Conservation (phyloP, 1,140 invertebrate genomes). For the Zelostemma sp. region DNA sequence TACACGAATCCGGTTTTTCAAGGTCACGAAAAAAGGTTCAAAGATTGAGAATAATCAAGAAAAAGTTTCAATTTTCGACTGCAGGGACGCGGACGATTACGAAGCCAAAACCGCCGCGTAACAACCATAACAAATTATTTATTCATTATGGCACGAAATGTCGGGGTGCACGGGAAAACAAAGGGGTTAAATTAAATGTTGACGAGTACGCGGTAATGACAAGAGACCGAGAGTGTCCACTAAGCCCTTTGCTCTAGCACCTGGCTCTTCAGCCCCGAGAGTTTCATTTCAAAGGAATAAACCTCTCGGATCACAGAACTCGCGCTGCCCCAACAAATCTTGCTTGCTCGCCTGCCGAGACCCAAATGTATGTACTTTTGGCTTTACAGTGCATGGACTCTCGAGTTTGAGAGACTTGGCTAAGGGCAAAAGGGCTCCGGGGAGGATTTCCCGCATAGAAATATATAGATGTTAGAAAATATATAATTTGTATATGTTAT, state of each 20-base stretch:
- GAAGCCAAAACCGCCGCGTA: no score
- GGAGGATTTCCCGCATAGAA: neutral
- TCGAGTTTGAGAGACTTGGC: neutral
- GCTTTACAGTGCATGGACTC: no score
- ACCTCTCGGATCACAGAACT: constrained; percentile 18
- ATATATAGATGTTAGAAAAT: no score
- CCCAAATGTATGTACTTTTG: neutral
- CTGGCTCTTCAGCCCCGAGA: constrained; percentile 18
- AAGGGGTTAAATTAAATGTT: constrained; percentile 9
- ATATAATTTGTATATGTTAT: no score
- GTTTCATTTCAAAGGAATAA: constrained; percentile 19
- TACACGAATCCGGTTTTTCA: neutral
- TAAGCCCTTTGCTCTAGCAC: constrained; percentile 20
- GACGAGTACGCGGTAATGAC: constrained; percentile 11
- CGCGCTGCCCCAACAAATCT: constrained; percentile 7
- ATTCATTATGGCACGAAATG: neutral
- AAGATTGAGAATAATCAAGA: no score
- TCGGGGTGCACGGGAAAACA: neutral
- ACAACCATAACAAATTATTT: neutral
- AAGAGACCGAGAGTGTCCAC: constrained; percentile 6
- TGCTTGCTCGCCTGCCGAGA: neutral
- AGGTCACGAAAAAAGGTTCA: no score
- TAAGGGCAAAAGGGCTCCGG: neutral
- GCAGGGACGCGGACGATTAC: no score
- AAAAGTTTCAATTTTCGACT: neutral